Percentiles rank a stretch among this genome's conserved stretches.
phyloP scores from a whole-genome alignment of 2,888 invertebrate genomes.

The Ceraclea dissimilis region DNA sequence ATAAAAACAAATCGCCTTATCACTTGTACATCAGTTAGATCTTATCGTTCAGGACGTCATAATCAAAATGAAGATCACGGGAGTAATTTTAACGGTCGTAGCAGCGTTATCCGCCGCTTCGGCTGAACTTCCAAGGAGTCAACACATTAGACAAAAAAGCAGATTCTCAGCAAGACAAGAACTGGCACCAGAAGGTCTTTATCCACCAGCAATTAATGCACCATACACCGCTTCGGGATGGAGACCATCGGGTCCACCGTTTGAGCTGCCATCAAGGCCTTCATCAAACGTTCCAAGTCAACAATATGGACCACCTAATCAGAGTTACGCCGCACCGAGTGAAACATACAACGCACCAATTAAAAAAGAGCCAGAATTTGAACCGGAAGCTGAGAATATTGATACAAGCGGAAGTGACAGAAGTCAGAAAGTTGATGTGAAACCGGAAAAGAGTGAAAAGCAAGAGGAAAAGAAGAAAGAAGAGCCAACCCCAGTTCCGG shows the following conservation, averaged over 20 bases:
- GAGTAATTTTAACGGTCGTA: not conserved
- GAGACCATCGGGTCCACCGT: slow-evolving; percentile 39
- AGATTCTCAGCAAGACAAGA: slow-evolving; percentile 20
- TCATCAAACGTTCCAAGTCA: slow-evolving; percentile 28
- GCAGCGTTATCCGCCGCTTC: not conserved
- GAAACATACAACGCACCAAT: slow-evolving; percentile 30
- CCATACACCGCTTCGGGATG: slow-evolving; percentile 38
- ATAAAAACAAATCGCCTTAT: not conserved
- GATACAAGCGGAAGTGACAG: slow-evolving; percentile 6
- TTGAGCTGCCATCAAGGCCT: slow-evolving; percentile 39
- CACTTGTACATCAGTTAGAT: not conserved
- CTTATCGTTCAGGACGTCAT: not conserved
- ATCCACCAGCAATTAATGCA: not conserved
- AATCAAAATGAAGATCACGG: not conserved
- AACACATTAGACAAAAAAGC: not conserved
- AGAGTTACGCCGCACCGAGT: slow-evolving; percentile 29
- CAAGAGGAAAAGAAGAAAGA: slow-evolving; percentile 1
- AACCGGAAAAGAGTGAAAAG: slow-evolving; percentile 12
- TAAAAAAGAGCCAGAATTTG: slow-evolving; percentile 8
- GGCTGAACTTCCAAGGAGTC: not conserved
- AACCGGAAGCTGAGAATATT: slow-evolving; percentile 18
- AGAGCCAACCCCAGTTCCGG: not conserved
- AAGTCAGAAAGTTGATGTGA: slow-evolving; percentile 7
- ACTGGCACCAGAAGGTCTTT: slow-evolving; percentile 4
- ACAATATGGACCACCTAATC: slow-evolving; percentile 29